Base-by-base conservation (phyloP, 35 echinoderm and acorn worm genomes). In the Ophioderma brevispina region DNA sequence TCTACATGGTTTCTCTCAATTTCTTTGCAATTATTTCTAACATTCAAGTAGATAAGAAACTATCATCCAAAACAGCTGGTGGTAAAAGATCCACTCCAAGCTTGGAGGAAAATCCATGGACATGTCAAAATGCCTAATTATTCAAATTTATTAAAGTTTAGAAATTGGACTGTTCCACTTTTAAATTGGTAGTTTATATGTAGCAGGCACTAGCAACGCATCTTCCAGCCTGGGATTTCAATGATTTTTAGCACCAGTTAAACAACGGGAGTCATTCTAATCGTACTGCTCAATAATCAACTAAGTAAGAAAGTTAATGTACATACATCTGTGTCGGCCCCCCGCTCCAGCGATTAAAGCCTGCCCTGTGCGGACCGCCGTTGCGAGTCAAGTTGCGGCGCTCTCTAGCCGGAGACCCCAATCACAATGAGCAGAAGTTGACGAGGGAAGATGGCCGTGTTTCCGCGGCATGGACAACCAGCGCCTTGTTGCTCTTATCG, bases 381-480 rank as follows among this genome's bases (percentile, higher is more conserved):
- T 88, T 92, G 17, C 89, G 92, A 75, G 87, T 90, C 21, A 94
- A 52, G 37, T 90, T 40, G 13, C 87, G 32, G 13, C 84, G 76
- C 21, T 99, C 97, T 76, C 92, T 87, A 19, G 78, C 80, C 0
- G 90, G 84, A n/a, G n/a, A n/a, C n/a, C n/a, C 97, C 97, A 99
- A 79, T 99, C 97, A 93, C 87, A 89, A 41, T 99, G 76, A 99
- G 97, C 49, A 99, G 85, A 95, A 99, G 84, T 91, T 99, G 81
- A 99, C 78, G 59, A 92, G 88, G 30, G 94, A 52, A 0, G 95
- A 91, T 56, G 95, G 97, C 35, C 97, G 93, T 37, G 86, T 85
- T 46, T 95, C 91, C 35, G 93, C 97, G 37, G 97, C 97, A 64
- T 95, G 93, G 3, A 99, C 94, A 15, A 93, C 59, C 31, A 94